Percentiles rank a stretch among this genome's conserved stretches.
Conservation (phyloP, 1,140 invertebrate species). For the Caenorhabditis brenneri region DNA sequence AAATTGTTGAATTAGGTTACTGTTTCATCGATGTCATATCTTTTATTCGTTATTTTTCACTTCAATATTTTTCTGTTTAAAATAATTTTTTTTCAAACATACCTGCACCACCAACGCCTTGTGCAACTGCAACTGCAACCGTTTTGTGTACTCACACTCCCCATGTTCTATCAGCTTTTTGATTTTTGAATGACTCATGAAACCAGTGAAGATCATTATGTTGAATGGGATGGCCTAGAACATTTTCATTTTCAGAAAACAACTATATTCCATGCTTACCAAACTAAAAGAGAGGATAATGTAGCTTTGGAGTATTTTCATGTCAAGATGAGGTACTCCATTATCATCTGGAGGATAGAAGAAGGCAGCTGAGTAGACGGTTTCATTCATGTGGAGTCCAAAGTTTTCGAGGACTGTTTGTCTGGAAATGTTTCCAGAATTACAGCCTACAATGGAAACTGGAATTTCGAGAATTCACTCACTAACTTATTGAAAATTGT, state of each 20-base stretch:
- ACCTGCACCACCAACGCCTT: neutral
- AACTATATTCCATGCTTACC: neutral
- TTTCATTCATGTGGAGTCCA: conserved; percentile 1
- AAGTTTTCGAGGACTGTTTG: neutral
- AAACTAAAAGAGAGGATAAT: neutral
- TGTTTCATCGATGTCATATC: neutral
- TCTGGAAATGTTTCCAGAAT: no score
- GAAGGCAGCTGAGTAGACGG: neutral
- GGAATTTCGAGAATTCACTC: no score
- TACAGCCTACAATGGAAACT: no score
- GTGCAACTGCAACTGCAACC: neutral
- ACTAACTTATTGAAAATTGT: no score
- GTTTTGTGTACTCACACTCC: neutral
- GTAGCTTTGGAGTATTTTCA: neutral
- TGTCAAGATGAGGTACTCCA: neutral
- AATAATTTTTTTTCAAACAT: neutral
- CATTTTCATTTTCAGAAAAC: neutral
- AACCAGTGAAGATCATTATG: neutral
- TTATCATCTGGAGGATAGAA: neutral
- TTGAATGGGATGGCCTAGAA: neutral
- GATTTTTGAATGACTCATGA: neutral
- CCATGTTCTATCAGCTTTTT: neutral
- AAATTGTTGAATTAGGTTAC: neutral
- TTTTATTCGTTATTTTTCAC: neutral
- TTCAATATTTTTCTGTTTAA: neutral